Evolutionary conservation across 2,113 vertebrate species (phyloP).

Genomic region (Dinomys branickii): DNA sequence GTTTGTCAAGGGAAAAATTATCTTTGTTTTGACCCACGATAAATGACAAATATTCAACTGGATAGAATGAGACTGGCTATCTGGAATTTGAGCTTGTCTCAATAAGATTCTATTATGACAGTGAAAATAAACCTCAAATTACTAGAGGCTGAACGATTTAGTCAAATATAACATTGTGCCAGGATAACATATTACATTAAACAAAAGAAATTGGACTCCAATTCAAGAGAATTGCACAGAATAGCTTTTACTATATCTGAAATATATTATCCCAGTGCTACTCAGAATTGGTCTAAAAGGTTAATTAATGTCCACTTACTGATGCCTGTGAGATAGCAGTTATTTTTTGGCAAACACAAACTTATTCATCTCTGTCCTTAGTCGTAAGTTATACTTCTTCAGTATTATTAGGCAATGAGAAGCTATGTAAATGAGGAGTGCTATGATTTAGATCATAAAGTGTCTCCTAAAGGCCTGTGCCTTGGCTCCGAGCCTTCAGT

Average conservation of each 20-base stretch:
- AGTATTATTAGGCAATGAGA: not conserved
- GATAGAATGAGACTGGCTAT: not conserved
- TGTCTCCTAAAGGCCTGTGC: not conserved
- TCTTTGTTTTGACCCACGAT: not conserved
- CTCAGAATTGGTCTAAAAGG: not conserved
- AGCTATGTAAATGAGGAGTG: not conserved
- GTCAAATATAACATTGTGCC: not conserved
- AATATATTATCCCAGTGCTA: not conserved
- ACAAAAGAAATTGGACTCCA: not conserved
- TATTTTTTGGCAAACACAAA: not conserved
- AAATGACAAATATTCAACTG: not conserved
- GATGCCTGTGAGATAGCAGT: not conserved
- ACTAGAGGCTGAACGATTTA: not conserved
- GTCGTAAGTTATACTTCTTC: not conserved
- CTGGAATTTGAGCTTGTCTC: not conserved
- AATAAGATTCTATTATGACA: not conserved
- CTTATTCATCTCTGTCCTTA: not conserved
- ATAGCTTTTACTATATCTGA: constrained; percentile 1
- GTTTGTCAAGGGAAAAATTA: not conserved
- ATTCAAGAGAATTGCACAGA: not conserved
- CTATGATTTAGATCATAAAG: not conserved
- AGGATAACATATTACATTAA: not conserved
- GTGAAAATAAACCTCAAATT: not conserved
- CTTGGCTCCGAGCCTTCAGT: not conserved
- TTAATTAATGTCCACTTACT: not conserved